Conservation (phyloP, 1,140 invertebrate species). For the Drosophila nasuta region DNA sequence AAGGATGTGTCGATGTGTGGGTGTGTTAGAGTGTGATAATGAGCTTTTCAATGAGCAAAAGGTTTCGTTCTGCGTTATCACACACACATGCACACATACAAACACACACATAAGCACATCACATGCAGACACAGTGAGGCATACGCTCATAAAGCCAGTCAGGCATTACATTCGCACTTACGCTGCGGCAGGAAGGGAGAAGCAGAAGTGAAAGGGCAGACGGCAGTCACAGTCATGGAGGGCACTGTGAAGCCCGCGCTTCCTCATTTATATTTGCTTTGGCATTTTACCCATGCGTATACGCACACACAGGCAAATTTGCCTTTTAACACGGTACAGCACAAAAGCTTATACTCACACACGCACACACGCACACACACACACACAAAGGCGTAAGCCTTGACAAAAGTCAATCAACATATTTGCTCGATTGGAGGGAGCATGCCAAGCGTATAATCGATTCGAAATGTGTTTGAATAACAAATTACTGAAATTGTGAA, state of each 20-base stretch:
- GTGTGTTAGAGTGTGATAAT: constrained; percentile 45
- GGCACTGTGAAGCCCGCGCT: constrained; percentile 37
- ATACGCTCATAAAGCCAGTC: constrained; percentile 52
- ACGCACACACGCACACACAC: constrained; percentile 14
- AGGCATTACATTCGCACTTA: constrained; percentile 35
- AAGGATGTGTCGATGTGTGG: background rate
- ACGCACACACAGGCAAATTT: constrained; percentile 32
- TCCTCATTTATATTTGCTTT: constrained; percentile 79
- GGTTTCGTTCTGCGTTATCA: constrained; percentile 57
- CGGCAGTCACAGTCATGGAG: background rate
- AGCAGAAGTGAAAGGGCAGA: constrained; percentile 37
- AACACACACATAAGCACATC: constrained; percentile 14
- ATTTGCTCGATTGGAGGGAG: constrained; percentile 78
- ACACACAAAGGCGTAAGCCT: constrained; percentile 50
- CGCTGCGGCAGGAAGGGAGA: constrained; percentile 6
- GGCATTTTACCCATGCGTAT: constrained; percentile 54
- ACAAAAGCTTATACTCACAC: constrained; percentile 32
- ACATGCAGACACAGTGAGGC: constrained; percentile 6
- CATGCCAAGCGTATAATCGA: constrained; percentile 80
- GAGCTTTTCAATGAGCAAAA: constrained; percentile 52
- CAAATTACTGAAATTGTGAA: constrained; percentile 80
- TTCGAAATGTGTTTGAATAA: constrained; percentile 83
- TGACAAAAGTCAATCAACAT: constrained; percentile 83
- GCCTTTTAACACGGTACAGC: constrained; percentile 32
- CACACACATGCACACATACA: constrained; percentile 23